Evolutionary conservation across 2,797 vertebrate species (phyloP).

Genomic region (Myotis vivesi): DNA sequence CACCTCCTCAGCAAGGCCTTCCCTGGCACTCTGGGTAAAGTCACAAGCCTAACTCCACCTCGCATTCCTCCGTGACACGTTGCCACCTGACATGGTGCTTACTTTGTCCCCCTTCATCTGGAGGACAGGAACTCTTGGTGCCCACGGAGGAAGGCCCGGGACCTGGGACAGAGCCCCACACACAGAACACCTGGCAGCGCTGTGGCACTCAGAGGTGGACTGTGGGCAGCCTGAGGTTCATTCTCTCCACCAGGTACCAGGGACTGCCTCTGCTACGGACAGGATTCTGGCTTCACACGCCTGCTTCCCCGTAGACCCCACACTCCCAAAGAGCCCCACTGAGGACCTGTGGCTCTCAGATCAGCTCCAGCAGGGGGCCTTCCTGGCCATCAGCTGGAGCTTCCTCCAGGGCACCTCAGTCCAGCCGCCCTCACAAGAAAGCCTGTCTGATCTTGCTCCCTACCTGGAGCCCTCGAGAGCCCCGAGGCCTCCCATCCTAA

Average conservation of each 20-base stretch:
- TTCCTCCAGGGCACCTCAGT: background rate
- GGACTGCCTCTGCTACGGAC: background rate
- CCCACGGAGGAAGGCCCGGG: accelerated
- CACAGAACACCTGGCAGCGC: accelerated
- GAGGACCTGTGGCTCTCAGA: background rate
- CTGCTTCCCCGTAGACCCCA: accelerated
- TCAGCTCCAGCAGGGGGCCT: background rate
- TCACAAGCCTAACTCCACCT: background rate
- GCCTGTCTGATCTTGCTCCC: background rate
- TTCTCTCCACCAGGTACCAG: no score
- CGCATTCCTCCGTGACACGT: accelerated
- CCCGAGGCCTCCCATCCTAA: background rate
- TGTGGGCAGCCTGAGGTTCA: background rate
- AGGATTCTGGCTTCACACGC: accelerated
- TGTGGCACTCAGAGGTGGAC: background rate
- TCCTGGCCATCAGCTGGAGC: background rate
- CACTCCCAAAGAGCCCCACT: background rate
- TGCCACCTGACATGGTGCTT: background rate
- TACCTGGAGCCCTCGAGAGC: background rate
- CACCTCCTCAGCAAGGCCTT: background rate
- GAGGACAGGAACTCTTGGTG: background rate
- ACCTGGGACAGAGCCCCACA: background rate
- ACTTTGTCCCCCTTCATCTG: accelerated
- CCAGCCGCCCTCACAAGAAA: background rate
- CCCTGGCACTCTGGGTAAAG: background rate